A percentile compares a stretch with the other conserved stretches of the same genome.
Conservation (phyloP, 2,888 invertebrate species). For the Megastigmus dorsalis region DNA sequence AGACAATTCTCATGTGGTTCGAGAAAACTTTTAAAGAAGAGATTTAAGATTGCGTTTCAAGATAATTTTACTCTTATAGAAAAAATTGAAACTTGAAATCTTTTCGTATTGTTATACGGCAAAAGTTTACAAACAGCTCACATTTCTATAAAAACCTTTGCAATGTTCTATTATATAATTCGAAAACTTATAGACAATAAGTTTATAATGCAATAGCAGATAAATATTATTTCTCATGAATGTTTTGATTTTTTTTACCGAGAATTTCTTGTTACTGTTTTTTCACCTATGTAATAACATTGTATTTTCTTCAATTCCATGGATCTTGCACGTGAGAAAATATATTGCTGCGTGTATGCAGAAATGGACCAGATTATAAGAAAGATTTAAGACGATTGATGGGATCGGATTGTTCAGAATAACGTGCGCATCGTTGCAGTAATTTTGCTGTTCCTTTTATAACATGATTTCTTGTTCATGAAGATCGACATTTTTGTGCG, state of each 20-base stretch:
- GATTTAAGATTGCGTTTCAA: conserved; percentile 22
- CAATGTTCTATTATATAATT: no score
- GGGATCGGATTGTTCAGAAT: neutral
- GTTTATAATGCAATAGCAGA: no score
- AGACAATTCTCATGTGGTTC: neutral
- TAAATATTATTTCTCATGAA: no score
- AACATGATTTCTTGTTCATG: neutral
- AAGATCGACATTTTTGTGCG: neutral
- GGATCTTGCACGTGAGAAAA: conserved; percentile 22
- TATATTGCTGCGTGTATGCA: conserved; percentile 21
- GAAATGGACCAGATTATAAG: conserved; percentile 16
- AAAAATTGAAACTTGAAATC: neutral
- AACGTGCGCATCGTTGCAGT: neutral
- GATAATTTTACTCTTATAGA: conserved; percentile 7
- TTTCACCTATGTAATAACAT: no score
- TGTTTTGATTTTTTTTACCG: no score
- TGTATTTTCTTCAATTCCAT: conserved; percentile 16
- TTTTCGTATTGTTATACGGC: neutral
- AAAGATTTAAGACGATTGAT: conserved; percentile 26
- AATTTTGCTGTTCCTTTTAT: no score
- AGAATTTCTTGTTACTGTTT: no score
- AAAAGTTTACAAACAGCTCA: no score
- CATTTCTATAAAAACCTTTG: no score
- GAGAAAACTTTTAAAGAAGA: neutral
- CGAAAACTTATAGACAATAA: no score